Base-by-base conservation (phyloP, 2,797 vertebrate species). In the Mergus octosetaceus region DNA sequence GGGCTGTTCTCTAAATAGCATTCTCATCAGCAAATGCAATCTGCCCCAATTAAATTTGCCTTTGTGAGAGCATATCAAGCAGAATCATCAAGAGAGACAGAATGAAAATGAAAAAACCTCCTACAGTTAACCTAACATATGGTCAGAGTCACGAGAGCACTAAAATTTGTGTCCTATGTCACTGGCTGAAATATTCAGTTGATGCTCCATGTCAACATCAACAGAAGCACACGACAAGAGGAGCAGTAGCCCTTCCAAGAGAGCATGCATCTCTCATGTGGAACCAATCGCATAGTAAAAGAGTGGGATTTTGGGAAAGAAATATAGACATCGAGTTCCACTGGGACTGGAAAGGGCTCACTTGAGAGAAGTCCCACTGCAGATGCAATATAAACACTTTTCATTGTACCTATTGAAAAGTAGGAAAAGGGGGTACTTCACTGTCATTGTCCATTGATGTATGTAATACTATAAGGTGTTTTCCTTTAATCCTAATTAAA, bases 371-470 rank as follows among this genome's bases (percentile, higher is more conserved):
- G 49, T 34, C n/a, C 39, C 43, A 13, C 54, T 65, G 54, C 27
- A 78, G 78, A 45, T 5, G 7, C 41, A 75, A 9, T 0, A 5
- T 4, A 41, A 56, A 3, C 34, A 34, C 10, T 8, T 45, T 27
- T 3, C 22, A 38, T 0, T 24, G 71, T 53, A 24, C 12, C 5
- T 25, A 14, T 4, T 0, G 4, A 38, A 27, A 8, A 1, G 36
- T 0, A 28, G 60, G 54, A 22, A 14, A 74, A 62, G 61, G 32
- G 14, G 45, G 17, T 5, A 14, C 28, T 62, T 24, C 9, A 14
- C 70, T 43, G 56, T 10, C 25, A 5, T 5, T 6, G 22, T 3
- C 73, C 81, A 68, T 66, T 73, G 60, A 54, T 74, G 45, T 0
- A 18, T 7, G 4, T 69, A 34, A 69, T 21, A 34, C 1, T 0